Evolutionary conservation across 2,888 invertebrate species (phyloP), one percentile per base, ranked within the genome.

Genomic region (Taenaris catops): DNA sequence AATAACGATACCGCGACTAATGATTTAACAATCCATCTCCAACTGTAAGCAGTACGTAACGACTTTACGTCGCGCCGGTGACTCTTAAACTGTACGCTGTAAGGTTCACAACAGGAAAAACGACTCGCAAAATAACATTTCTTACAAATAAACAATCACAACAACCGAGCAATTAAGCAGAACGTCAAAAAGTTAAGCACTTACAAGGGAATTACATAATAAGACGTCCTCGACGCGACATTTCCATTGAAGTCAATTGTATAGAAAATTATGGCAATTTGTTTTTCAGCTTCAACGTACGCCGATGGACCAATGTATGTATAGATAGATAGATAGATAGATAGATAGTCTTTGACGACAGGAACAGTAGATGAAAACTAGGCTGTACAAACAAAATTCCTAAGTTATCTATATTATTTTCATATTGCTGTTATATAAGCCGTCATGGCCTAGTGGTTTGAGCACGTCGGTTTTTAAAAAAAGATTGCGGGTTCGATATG

Each of bases 251-350:
- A 35, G 41, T 31, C 53, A 51, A 62, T 60, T 58, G 57, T 51
- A 35, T 26, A 36, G 28, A 27, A 48, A 57, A 58, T 53, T 40
- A 43, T 36, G 25, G 33, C 43, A 44, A 53, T 59, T 60, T 51
- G 51, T 51, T 39, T n/a, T n/a, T 31, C 25, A 51, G 20, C 18
- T 17, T 32, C 16, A 45, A 47, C 16, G 45, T 47, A 14, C 12
- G 20, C 18, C n/a, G 28, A 34, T 19, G 11, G 8, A 19, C 19
- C 14, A 25, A 17, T 32, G 24, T 17, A 4, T 16, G 18, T 21
- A 17, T 33, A n/a, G n/a, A n/a, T n/a, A n/a, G n/a, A n/a, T n/a
- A n/a, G n/a, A n/a, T n/a, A n/a, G n/a, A n/a, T n/a, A n/a, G n/a
- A n/a, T n/a, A n/a, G n/a, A n/a, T n/a, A n/a, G n/a, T n/a, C n/a